Evolutionary conservation across 1,140 invertebrate genomes (phyloP), one percentile per base, ranked within the genome.

Genomic region (Musca domestica): DNA sequence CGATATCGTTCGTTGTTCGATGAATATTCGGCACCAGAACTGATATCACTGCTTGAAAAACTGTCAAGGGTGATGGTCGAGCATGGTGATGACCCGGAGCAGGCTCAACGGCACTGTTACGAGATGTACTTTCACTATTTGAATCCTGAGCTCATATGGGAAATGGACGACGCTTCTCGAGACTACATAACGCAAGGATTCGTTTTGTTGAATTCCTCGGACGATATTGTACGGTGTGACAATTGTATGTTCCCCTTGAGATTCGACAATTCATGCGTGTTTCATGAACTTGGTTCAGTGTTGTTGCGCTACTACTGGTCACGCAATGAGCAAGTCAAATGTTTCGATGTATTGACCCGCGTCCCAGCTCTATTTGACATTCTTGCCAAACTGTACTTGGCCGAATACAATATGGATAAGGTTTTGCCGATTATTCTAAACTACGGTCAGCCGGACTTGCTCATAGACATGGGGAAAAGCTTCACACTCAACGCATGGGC

Each of bases 61-160:
- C 65, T 81, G 2, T 71, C 72, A 9, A 56, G 69, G 17, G 68
- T 81, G 19, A 80, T 81, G 80, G 61, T 73, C 9, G 77, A 81
- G 41, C 75, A 81, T 34, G 80, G 80, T 2, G 80, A 81, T 25
- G 72, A 63, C n/a, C 30, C 47, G 48, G 71, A 74, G 15, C 72
- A 80, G 46, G 73, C 78, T 6, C 70, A 74, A 20, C 71, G 73
- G 25, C 73, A 79, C 41, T 81, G 80, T 63, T 79, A 74, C 17
- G 80, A 81, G 22, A 80, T 81, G 80, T 81, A 81, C 61, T 81
- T 81, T 14, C 74, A 81, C 64, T 81, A 81, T 74, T 64, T 81
- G 25, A 80, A 81, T 68, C 74, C 77, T 1, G 80, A 81, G 58
- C 71, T 81, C 0, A 80, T 81, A 20, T 81, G 78, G 76, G 80